Conservation (phyloP, 2,113 vertebrate species). For the Perca fluviatilis region DNA sequence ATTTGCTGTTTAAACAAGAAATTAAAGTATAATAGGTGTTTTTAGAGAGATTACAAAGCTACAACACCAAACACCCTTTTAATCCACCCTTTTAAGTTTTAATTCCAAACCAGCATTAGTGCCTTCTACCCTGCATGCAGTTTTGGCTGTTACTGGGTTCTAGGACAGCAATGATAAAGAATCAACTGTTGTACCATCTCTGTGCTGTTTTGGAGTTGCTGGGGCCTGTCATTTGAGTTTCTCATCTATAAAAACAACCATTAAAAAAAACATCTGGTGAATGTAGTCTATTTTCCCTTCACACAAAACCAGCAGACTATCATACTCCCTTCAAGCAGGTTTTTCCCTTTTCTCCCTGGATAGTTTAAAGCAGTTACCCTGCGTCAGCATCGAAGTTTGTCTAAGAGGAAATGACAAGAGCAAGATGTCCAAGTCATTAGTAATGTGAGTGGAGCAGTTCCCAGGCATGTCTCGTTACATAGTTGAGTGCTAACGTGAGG, state of each 20-base stretch:
- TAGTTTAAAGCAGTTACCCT: slow-evolving; percentile 63
- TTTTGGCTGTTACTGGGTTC: neutral
- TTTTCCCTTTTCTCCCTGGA: slow-evolving; percentile 41
- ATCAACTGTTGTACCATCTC: slow-evolving; percentile 17
- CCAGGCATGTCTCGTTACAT: slow-evolving; percentile 74
- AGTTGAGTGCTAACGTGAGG: slow-evolving; percentile 63
- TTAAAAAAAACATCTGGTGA: slow-evolving; percentile 73
- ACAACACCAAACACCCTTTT: neutral
- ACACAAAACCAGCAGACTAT: slow-evolving; percentile 48
- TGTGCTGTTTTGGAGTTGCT: slow-evolving; percentile 32
- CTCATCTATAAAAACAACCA: slow-evolving; percentile 57
- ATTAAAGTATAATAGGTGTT: neutral
- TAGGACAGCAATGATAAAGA: neutral
- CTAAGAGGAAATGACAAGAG: slow-evolving; percentile 77
- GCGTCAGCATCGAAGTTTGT: slow-evolving; percentile 63
- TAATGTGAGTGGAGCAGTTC: slow-evolving; percentile 77
- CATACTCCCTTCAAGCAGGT: slow-evolving; percentile 23
- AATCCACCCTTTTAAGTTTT: neutral
- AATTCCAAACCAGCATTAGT: neutral
- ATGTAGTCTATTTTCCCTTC: slow-evolving; percentile 51
- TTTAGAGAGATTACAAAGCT: neutral
- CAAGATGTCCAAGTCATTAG: slow-evolving; percentile 82
- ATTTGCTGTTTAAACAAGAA: neutral
- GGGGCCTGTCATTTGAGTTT: slow-evolving; percentile 57
- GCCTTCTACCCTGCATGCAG: neutral